Percentiles rank a stretch among this genome's conserved stretches.
phyloP scores from a whole-genome alignment of 1,140 invertebrate genomes.

The Meteorus sp. region DNA sequence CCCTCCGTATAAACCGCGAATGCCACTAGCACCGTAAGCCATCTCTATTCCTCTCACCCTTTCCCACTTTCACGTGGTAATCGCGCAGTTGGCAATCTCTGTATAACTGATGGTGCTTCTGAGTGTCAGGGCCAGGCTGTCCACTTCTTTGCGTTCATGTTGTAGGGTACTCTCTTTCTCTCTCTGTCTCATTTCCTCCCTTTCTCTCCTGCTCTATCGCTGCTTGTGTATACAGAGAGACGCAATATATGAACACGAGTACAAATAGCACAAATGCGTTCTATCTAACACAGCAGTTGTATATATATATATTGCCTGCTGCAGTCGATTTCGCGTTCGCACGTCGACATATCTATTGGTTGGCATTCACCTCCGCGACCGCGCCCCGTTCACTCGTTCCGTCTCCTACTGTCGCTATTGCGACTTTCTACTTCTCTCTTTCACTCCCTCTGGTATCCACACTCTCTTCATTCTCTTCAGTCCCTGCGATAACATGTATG shows the following conservation, averaged over 20 bases:
- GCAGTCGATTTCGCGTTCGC: slow-evolving; percentile 16
- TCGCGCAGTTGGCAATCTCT: slow-evolving; percentile 40
- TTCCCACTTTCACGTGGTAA: too few species aligned
- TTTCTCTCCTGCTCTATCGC: slow-evolving; percentile 1
- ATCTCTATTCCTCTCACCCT: too few species aligned
- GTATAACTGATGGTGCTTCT: slow-evolving; percentile 55
- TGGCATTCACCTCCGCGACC: background rate
- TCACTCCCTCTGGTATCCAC: slow-evolving; percentile 4
- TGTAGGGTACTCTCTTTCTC: slow-evolving; percentile 21
- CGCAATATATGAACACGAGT: slow-evolving; percentile 5
- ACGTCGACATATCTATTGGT: slow-evolving; percentile 2
- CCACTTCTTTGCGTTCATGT: slow-evolving; percentile 48
- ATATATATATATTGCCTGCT: slow-evolving; percentile 22
- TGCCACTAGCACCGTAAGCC: background rate
- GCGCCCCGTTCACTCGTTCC: background rate
- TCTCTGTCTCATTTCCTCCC: slow-evolving; percentile 7
- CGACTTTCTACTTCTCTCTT: background rate
- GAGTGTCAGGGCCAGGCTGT: slow-evolving; percentile 53
- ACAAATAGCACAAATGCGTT: slow-evolving; percentile 9
- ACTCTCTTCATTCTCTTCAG: background rate
- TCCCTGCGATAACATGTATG: background rate
- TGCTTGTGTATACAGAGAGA: background rate
- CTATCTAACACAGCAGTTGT: background rate
- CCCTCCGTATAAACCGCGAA: slow-evolving; percentile 4
- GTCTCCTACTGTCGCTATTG: too few species aligned